Conservation (phyloP, 2,797 vertebrate species). For the Hybognathus amarus region DNA sequence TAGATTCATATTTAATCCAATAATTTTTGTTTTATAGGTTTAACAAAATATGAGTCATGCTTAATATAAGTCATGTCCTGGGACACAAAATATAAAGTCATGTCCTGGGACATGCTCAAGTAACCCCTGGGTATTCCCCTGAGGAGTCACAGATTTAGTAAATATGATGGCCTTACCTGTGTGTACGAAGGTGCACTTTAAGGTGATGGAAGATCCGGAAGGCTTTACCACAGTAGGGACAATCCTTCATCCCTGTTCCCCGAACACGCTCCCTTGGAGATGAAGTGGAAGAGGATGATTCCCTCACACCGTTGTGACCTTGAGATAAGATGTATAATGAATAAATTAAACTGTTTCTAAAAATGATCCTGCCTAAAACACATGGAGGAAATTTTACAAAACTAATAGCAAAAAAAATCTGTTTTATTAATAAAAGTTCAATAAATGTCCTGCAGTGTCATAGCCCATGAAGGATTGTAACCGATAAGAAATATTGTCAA, state of each 20-base stretch:
- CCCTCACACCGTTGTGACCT: slow-evolving; percentile 78
- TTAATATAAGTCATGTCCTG: too few relatives aligned
- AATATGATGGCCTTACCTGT: slow-evolving; percentile 82
- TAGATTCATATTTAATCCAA: background rate
- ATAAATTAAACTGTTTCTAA: background rate
- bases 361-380: background rate
- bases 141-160: background rate
- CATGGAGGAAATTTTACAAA: background rate
- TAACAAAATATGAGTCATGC: background rate
- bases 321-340: slow-evolving; percentile 52
- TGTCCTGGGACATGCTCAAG: background rate
- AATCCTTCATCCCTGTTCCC: slow-evolving; percentile 89
- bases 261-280: slow-evolving; percentile 82
- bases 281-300: slow-evolving; percentile 69
- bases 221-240: slow-evolving; percentile 93
- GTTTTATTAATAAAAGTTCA: background rate
- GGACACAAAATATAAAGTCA: too few relatives aligned
- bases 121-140: background rate
- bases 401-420: background rate
- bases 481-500: background rate
- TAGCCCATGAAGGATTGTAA: background rate
- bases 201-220: slow-evolving; percentile 96
- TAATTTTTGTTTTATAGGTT: background rate
- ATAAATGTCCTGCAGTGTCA: background rate
- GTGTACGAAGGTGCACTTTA: slow-evolving; percentile 94